phyloP scores from a whole-genome alignment of 2,113 vertebrate genomes.

The Hippocampus abdominalis region DNA sequence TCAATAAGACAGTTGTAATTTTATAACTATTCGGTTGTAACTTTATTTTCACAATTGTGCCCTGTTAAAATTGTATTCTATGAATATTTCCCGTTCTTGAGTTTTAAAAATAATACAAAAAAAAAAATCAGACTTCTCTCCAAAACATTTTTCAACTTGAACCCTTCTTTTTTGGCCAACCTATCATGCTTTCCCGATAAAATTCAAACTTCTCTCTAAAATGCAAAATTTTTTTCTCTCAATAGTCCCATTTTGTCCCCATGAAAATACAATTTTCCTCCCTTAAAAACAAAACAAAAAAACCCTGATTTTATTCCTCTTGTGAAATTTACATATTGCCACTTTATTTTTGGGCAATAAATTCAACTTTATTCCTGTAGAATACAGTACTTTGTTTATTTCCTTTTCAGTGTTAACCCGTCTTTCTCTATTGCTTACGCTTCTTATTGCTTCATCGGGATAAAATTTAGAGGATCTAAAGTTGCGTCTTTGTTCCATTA shows the following conservation, averaged over 20 bases:
- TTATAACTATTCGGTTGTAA: no score
- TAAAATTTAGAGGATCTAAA: not conserved
- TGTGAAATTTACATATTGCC: not conserved
- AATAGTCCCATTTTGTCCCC: not conserved
- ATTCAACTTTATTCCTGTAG: not conserved
- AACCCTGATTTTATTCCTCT: not conserved
- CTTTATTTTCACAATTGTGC: not conserved
- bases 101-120: no score
- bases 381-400: not conserved
- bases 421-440: not conserved
- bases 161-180: not conserved
- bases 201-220: not conserved
- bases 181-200: not conserved
- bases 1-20: not conserved
- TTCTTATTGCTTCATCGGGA: not conserved
- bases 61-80: no score
- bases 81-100: not conserved
- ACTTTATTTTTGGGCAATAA: not conserved
- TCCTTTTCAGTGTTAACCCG: not conserved
- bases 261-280: not conserved
- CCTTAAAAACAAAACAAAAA: not conserved
- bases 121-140: no score
- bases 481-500: not conserved
- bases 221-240: not conserved
- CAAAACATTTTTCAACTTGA: not conserved